Percentiles rank a stretch among this genome's conserved stretches.
These are phyloP conservation scores for Macroramphosus scolopax DNA, from an alignment of 2,797 vertebrate species.

Conservation along the genomic window DNA sequence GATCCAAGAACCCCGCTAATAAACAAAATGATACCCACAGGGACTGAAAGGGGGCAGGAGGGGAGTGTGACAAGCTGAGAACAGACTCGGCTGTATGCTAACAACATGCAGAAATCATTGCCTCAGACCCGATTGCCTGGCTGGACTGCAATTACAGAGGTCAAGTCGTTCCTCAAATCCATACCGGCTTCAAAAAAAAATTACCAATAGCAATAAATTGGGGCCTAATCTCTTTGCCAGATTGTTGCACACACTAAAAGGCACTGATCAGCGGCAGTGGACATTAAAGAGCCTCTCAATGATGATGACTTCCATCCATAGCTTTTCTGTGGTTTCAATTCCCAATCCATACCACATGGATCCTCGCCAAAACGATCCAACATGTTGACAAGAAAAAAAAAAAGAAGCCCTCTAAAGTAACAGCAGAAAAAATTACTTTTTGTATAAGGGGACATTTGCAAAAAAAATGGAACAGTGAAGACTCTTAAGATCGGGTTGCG, in stretches of 20 bases:
- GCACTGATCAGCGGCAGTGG: slow-evolving; percentile 30
- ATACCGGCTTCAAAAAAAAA: not conserved
- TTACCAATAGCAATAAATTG: slow-evolving; percentile 22
- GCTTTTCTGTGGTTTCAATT: slow-evolving; percentile 47
- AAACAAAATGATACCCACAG: slow-evolving; percentile 70
- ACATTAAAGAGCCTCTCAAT: slow-evolving; percentile 40
- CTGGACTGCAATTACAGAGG: slow-evolving; percentile 6
- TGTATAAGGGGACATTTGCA: slow-evolving; percentile 23
- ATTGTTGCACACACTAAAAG: slow-evolving; percentile 18
- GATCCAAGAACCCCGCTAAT: slow-evolving; percentile 54
- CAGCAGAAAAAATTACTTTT: slow-evolving; percentile 31
- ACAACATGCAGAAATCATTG: slow-evolving; percentile 34
- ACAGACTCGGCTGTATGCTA: slow-evolving; percentile 36
- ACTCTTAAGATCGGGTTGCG: slow-evolving; percentile 70
- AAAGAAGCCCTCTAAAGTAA: slow-evolving; percentile 25
- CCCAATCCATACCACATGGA: slow-evolving; percentile 39
- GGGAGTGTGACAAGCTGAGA: slow-evolving; percentile 22
- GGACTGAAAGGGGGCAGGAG: slow-evolving; percentile 38
- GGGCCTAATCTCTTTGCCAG: slow-evolving; percentile 32
- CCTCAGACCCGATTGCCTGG: slow-evolving; percentile 10
- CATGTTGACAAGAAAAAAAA: slow-evolving; percentile 40
- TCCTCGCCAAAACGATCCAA: slow-evolving; percentile 46
- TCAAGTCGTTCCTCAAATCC: slow-evolving; percentile 4
- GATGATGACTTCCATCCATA: slow-evolving; percentile 56
- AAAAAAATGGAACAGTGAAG: slow-evolving; percentile 45